phyloP scores from a whole-genome alignment of 2,113 vertebrate species.

The Carettochelys insculpta region DNA sequence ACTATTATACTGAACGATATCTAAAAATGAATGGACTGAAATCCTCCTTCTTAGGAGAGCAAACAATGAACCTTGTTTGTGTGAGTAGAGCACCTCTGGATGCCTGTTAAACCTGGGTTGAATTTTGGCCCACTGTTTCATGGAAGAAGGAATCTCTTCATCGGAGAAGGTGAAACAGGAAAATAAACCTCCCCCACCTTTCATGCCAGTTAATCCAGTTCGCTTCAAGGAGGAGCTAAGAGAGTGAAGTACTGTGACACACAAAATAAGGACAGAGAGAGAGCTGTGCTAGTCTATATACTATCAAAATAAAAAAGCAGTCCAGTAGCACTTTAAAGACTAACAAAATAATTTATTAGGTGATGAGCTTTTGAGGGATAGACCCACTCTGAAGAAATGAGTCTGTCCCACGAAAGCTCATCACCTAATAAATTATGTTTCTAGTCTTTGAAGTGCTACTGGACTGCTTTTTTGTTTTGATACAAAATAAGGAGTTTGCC shows the following conservation, averaged over 20 bases:
- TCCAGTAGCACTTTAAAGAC: too few relatives aligned
- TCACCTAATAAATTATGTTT: too few relatives aligned
- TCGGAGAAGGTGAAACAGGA: background rate
- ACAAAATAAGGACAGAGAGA: background rate
- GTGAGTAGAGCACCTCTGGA: background rate
- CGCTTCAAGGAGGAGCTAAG: background rate
- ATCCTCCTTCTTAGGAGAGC: conserved; percentile 28
- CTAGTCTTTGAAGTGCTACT: too few relatives aligned
- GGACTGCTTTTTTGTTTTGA: too few relatives aligned
- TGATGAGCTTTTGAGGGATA: too few relatives aligned
- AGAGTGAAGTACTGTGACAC: conserved; percentile 2
- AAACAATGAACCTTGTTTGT: background rate
- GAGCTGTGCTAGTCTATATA: too few relatives aligned
- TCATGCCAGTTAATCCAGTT: background rate
- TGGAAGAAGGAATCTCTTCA: background rate
- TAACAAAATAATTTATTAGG: too few relatives aligned
- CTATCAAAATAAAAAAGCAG: too few relatives aligned
- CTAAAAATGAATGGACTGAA: conserved; percentile 22
- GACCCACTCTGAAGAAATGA: too few relatives aligned
- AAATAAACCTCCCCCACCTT: conserved; percentile 8
- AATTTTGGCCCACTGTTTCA: conserved; percentile 58
- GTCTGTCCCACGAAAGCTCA: too few relatives aligned
- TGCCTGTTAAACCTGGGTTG: background rate
- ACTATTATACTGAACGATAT: background rate
- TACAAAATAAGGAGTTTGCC: background rate